Conservation (phyloP, 2,888 invertebrate genomes). For the Pristionchus exspectatus region DNA sequence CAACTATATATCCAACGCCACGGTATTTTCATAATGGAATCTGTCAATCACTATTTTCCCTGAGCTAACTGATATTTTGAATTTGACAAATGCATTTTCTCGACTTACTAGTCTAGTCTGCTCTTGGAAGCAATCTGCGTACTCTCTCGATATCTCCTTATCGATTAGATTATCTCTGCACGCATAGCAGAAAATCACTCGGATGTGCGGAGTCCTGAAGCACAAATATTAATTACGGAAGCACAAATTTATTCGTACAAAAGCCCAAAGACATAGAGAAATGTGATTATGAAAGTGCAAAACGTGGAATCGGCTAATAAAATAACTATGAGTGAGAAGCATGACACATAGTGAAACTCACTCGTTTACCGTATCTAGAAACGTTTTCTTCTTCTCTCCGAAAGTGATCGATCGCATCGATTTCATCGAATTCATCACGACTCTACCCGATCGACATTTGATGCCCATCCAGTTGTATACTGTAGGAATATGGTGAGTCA, state of each 20-base stretch:
- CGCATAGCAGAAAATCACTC: constrained; percentile 38
- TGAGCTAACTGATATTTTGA: not conserved
- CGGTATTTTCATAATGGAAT: not conserved
- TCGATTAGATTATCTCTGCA: constrained; percentile 42
- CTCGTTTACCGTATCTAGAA: constrained; percentile 51
- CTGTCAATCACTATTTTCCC: not conserved
- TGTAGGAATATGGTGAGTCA: constrained; percentile 19
- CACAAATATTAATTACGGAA: not conserved
- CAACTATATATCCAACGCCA: not conserved
- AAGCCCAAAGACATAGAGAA: not conserved
- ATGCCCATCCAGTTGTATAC: constrained; percentile 52
- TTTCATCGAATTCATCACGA: constrained; percentile 47
- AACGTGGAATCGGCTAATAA: not conserved
- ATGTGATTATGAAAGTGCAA: not conserved
- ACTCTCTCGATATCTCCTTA: constrained; percentile 52
- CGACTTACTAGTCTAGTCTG: constrained; percentile 11
- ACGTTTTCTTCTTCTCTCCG: not conserved
- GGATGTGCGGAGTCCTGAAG: not conserved
- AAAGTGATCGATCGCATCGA: constrained; percentile 48
- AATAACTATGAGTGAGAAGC: not conserved
- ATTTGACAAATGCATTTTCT: not conserved
- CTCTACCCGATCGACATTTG: constrained; percentile 23
- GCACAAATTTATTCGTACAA: not conserved
- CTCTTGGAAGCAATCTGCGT: constrained; percentile 43
- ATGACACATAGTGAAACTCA: constrained; percentile 7